phyloP scores from a whole-genome alignment of 2,888 invertebrate species.

The Aporophyla nigra region DNA sequence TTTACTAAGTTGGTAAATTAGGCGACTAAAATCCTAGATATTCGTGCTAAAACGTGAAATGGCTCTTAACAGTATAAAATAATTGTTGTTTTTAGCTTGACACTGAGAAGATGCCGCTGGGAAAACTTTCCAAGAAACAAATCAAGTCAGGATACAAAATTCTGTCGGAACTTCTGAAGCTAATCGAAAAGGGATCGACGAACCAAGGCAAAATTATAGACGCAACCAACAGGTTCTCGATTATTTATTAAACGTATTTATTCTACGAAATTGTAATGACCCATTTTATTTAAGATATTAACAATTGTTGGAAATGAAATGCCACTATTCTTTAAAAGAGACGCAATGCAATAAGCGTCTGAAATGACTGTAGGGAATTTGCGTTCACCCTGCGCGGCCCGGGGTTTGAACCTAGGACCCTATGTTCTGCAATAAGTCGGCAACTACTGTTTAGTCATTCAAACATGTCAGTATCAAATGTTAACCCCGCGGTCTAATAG shows the following conservation, averaged over 20 bases:
- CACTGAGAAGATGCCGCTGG: slow-evolving; percentile 99
- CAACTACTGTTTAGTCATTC: neutral
- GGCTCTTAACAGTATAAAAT: neutral
- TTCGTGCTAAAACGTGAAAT: too few relatives aligned
- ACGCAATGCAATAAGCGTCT: neutral
- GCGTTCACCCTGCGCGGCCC: neutral
- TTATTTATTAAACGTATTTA: slow-evolving; percentile 6
- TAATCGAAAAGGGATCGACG: slow-evolving; percentile 88
- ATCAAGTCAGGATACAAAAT: slow-evolving; percentile 96
- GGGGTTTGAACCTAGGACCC: neutral
- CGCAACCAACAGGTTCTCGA: slow-evolving; percentile 94
- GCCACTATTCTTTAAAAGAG: neutral
- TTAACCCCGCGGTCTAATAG: too few relatives aligned
- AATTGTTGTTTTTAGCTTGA: slow-evolving; percentile 92
- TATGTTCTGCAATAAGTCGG: neutral
- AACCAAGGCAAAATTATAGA: slow-evolving; percentile 93
- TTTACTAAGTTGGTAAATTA: too few relatives aligned
- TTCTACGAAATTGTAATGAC: neutral
- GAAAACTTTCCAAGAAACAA: slow-evolving; percentile 97
- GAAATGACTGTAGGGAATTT: too few relatives aligned
- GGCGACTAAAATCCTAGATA: too few relatives aligned
- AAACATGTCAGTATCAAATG: neutral
- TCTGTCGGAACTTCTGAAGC: slow-evolving; percentile 93
- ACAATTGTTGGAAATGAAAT: neutral
- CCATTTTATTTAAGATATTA: neutral